Percentiles rank a stretch among this genome's conserved stretches.
Conservation (phyloP, 2,888 invertebrate species). For the Leucania comma region DNA sequence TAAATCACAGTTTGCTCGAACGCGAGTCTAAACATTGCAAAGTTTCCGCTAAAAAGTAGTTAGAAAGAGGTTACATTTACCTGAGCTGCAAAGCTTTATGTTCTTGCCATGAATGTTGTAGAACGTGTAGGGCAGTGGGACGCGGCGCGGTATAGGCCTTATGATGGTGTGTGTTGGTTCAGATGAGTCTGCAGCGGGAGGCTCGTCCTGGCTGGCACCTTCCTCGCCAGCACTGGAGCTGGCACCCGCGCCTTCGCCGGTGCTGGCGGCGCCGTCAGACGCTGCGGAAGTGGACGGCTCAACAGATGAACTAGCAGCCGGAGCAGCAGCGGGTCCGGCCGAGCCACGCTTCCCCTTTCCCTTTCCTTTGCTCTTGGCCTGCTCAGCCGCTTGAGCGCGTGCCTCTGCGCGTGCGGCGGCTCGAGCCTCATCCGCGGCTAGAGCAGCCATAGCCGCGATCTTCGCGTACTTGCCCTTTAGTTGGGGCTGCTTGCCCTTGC, state of each 20-base stretch:
- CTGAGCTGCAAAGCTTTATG: conserved; percentile 91
- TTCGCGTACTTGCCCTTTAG: conserved; percentile 48
- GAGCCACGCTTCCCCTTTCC: conserved; percentile 45
- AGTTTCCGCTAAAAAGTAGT: background rate
- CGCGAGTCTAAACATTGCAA: background rate
- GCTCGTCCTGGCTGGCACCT: conserved; percentile 19
- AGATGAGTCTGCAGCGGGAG: conserved; percentile 19
- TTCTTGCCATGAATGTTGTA: conserved; percentile 96
- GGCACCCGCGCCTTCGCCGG: conserved; percentile 13
- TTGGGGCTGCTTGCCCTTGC: conserved; percentile 30
- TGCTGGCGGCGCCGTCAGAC: background rate
- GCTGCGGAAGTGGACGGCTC: conserved; percentile 6
- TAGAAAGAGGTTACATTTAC: conserved; percentile 57
- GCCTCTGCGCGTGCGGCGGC: conserved; percentile 35
- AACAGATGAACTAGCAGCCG: conserved; percentile 29
- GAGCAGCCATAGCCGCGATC: conserved; percentile 35
- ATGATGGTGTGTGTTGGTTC: conserved; percentile 35
- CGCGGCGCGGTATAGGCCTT: conserved; percentile 74
- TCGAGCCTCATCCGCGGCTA: conserved; percentile 18
- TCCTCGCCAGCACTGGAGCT: conserved; percentile 18
- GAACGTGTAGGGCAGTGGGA: conserved; percentile 92
- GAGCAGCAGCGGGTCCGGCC: background rate
- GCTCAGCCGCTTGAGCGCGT: conserved; percentile 9
- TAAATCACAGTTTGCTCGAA: conserved; percentile 2
- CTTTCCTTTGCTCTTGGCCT: conserved; percentile 33